Evolutionary conservation across 2,113 vertebrate genomes (phyloP), one percentile per base, ranked within the genome.

Genomic region (Oreochromis niloticus): DNA sequence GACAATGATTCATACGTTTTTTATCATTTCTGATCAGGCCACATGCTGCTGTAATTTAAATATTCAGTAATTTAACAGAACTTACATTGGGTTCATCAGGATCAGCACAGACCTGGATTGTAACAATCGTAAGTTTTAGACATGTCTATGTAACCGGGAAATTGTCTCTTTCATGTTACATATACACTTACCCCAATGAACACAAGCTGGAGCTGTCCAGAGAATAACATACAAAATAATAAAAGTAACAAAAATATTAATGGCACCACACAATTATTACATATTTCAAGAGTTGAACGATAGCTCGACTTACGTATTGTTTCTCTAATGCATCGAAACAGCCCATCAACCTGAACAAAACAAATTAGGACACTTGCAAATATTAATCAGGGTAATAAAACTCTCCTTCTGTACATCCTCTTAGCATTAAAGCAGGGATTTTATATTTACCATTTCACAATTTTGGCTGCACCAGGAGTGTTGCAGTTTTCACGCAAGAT

Each of bases 321-420:
- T 96, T 99, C 93, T 99, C 97, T 86, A 99, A 93, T 84, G 98
- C 98, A 95, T 99, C 98, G 27, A 99, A 99, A 93, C 97, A 98
- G 87, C 98, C 98, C 92, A 98, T 96, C 96, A 99, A 96, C 98
- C 98, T 99, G 87, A 88, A 79, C 12, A 63, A 85, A 75, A 6
- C 17, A 39, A 78, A 34, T 78, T n/a, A 78, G 17, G 27, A 34
- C 43, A 78, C 6, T 52, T n/a, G 6, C 27, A 52, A 34, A 52
- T 52, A 34, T 78, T 78, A 52, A 34, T 13, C 17, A 12, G 2
- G 71, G 71, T 78, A 78, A 78, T 12, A 32, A 12, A 78, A 78
- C 24, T 5, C 16, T 17, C 24, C 9, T 16, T 43, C 43, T 78
- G 6, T 78, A 13, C 16, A 50, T 12, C 32, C 7, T 50, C 24